Conservation (phyloP, 2,113 vertebrate genomes). For the Petromus typicus region DNA sequence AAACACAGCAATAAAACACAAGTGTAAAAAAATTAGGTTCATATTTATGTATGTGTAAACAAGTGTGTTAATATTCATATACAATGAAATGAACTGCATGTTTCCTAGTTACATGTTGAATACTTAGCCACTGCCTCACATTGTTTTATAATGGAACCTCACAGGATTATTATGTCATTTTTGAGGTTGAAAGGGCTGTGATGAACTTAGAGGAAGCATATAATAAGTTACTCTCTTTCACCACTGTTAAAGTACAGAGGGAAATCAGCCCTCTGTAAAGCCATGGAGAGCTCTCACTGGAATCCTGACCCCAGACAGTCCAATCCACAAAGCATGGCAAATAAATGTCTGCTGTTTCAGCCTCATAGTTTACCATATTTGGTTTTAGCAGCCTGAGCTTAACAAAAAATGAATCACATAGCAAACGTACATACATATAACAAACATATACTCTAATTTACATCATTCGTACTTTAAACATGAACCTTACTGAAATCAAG, state of each 20-base stretch:
- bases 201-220: background rate
- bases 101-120: background rate
- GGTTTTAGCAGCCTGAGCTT: background rate
- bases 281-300: background rate
- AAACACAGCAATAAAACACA: background rate
- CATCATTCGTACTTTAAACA: background rate
- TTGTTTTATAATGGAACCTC: background rate
- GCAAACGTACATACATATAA: too few relatives aligned
- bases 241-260: background rate
- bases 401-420: too few relatives aligned
- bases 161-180: background rate
- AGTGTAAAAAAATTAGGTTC: background rate
- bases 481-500: background rate
- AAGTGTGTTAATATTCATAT: background rate
- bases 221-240: background rate
- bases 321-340: background rate
- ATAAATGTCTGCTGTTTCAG: background rate
- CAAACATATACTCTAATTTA: background rate
- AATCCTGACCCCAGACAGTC: background rate
- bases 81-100: background rate
- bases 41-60: background rate
- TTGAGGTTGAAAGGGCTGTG: background rate
- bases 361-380: background rate
- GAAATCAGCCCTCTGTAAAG: background rate
- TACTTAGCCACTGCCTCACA: background rate